Percentiles rank a stretch among this genome's conserved stretches.
Conservation (phyloP, 2,113 vertebrate genomes). For the Leptodactylus fuscus region DNA sequence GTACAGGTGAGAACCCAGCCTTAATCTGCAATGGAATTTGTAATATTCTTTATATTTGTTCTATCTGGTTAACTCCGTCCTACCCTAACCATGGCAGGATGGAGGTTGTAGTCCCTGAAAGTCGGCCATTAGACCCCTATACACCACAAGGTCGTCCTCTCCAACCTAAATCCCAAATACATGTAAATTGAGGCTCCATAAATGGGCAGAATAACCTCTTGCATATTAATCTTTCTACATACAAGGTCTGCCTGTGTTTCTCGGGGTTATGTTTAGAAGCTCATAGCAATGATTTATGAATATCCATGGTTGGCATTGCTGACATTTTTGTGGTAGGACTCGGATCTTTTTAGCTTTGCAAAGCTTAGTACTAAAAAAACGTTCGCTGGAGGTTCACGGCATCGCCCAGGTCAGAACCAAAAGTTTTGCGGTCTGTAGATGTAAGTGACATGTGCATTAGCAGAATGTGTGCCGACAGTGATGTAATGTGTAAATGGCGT, state of each 20-base stretch:
- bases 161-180: background rate
- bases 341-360: slow-evolving; percentile 58
- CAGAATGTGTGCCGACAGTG: background rate
- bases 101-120: background rate
- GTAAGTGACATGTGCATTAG: background rate
- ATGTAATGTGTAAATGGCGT: slow-evolving; percentile 1
- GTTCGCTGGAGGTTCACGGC: slow-evolving; percentile 19
- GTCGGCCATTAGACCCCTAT: background rate
- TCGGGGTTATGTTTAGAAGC: slow-evolving; percentile 40
- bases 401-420: background rate
- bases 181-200: slow-evolving; percentile 21
- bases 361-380: slow-evolving; percentile 44
- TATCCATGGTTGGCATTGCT: slow-evolving; percentile 49
- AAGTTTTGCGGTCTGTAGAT: background rate
- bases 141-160: no score
- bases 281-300: slow-evolving; percentile 57
- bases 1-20: no score
- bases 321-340: slow-evolving; percentile 55
- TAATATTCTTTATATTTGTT: no score
- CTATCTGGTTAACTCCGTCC: no score
- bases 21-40: no score
- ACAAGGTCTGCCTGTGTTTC: slow-evolving; percentile 3
- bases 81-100: background rate
- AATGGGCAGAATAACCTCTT: slow-evolving; percentile 36
- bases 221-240: slow-evolving; percentile 46